These are phyloP conservation scores for Ichneumoninae sp. DNA, from an alignment of 2,888 invertebrate genomes.

Conservation along the genomic window DNA sequence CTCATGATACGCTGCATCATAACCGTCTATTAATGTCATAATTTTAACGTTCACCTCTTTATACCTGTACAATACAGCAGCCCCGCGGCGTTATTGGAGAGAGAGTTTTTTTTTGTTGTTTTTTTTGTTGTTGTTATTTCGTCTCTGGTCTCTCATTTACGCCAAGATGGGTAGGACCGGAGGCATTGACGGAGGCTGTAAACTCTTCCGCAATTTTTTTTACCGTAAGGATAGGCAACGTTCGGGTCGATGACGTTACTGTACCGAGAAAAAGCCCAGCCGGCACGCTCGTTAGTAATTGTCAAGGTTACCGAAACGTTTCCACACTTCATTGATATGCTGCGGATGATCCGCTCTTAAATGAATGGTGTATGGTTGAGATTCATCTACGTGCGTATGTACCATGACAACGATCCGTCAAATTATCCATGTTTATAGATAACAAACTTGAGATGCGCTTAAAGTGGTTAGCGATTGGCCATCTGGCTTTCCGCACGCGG, in stretches of 20 bases:
- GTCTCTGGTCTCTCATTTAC: not conserved
- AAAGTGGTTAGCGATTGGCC: not conserved
- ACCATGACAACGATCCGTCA: not conserved
- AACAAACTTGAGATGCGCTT: not conserved
- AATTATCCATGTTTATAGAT: not conserved
- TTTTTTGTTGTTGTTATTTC: not conserved
- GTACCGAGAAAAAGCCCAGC: not conserved
- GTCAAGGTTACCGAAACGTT: not conserved
- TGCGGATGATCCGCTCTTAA: not conserved
- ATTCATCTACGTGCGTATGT: not conserved
- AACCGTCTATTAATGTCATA: constrained; percentile 20
- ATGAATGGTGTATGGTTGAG: not conserved
- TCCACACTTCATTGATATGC: constrained; percentile 7
- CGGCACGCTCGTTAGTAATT: constrained; percentile 6
- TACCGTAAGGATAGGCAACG: not conserved
- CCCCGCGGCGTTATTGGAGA: not conserved
- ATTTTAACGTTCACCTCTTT: not conserved
- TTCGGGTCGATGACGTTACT: not conserved
- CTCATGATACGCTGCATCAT: not conserved
- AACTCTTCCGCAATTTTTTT: constrained; percentile 21
- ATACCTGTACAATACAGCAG: not conserved
- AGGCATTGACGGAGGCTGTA: not conserved
- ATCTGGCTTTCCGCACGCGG: not conserved
- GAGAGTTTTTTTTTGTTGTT: not conserved
- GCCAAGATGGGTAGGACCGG: not conserved